phyloP scores from a whole-genome alignment of 2,888 invertebrate species.

The Mellilla xanthometata region DNA sequence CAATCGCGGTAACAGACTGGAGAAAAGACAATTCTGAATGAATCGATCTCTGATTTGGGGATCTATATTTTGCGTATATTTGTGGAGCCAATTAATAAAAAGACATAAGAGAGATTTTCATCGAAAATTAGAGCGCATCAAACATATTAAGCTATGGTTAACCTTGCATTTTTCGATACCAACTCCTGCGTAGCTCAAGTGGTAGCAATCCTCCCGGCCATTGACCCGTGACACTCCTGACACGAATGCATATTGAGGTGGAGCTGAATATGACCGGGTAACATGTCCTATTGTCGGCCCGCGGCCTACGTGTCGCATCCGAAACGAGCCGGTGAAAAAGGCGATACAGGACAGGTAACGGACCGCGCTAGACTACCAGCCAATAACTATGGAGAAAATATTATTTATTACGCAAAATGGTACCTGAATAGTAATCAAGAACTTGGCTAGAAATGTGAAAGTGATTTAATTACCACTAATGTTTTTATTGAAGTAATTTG shows the following conservation, averaged over 20 bases:
- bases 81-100: too few species aligned
- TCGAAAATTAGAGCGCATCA: conserved; percentile 19
- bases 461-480: neutral
- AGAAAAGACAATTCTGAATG: neutral
- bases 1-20: neutral
- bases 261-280: conserved; percentile 65
- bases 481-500: neutral
- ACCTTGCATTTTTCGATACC: conserved; percentile 26
- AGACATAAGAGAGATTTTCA: too few species aligned
- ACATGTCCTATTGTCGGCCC: conserved; percentile 67
- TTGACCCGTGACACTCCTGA: conserved; percentile 63
- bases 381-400: conserved; percentile 49
- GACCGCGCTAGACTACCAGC: conserved; percentile 33
- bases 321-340: conserved; percentile 70
- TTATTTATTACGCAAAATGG: conserved; percentile 8
- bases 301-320: conserved; percentile 76
- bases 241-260: conserved; percentile 67
- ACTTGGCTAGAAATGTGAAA: neutral
- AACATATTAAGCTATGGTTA: too few species aligned
- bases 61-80: too few species aligned
- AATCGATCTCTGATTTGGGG: too few species aligned
- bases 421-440: neutral
- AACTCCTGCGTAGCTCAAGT: conserved; percentile 25
- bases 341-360: conserved; percentile 75
- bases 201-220: conserved; percentile 43